Base-by-base conservation (phyloP, 2,888 invertebrate species). In the Dione juno region DNA sequence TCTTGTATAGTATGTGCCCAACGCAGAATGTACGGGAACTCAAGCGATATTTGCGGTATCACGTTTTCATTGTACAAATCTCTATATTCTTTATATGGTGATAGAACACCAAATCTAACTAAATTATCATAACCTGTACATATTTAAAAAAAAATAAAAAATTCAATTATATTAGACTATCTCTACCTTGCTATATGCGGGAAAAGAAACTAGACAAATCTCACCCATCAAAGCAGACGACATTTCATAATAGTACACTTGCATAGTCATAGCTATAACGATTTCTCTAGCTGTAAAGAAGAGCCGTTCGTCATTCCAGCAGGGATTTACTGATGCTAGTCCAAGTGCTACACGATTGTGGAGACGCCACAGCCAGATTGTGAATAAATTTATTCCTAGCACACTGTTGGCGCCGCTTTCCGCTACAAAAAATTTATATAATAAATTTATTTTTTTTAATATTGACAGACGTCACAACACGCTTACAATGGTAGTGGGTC, bases 1-100 rank as follows among this genome's bases (percentile, higher is more conserved):
- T 85, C 83, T 54, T 84, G 84, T 16, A 84, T 71, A 0, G 78
- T 77, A 59, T 85, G 85, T 28, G 78, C 65, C 84, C 84, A 86
- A 58, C 85, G 78, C 21, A 83, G 69, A 7, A 73, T 76, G n/a
- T 75, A 77, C 0, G 80, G 78, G 37, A 76, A 84, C 67, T 86
- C 86, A 13, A 82, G 28, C 3, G 79, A 76, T 48, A 82, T 70
- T 75, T 82, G 79, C 0, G 85, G 84, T 3, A 76, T 21, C 0
- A 79, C 35, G 11, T 75, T 72, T 0, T 75, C 70, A 16, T 82
- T 64, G 57, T 85, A 86, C 0, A 76, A 8, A 48, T 84, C 81
- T 72, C 86, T 79, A 54, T 78, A 82, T 1, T 78, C 81, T 45
- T 66, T 14, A 1, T 70, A 57, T 0, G 50, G 40, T 1, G 81